These are phyloP conservation scores for Antedon mediterranea DNA, from an alignment of 53 echinoderm and acorn worm species.

Conservation along the genomic window DNA sequence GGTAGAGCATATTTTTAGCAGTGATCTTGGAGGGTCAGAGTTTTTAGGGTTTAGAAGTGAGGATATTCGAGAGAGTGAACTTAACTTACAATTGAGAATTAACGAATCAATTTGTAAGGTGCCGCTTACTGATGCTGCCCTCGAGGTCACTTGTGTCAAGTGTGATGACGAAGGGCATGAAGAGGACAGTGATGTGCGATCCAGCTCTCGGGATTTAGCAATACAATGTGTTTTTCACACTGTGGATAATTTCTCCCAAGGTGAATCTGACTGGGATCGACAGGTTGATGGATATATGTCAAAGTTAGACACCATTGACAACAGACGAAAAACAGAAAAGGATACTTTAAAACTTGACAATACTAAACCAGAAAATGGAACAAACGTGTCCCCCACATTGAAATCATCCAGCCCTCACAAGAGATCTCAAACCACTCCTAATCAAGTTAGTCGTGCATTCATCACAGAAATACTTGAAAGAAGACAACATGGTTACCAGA, in stretches of 20 bases:
- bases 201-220: conserved; percentile 36
- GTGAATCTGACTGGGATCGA: conserved; percentile 87
- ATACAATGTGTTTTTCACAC: conserved; percentile 58
- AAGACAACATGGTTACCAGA: background rate
- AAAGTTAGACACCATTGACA: conserved; percentile 37
- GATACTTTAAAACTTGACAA: background rate
- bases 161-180: conserved; percentile 22
- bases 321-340: background rate
- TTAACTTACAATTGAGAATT: conserved; percentile 20
- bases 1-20: conserved; percentile 34
- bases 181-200: conserved; percentile 21
- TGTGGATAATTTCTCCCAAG: conserved; percentile 79
- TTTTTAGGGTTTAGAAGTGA: conserved; percentile 65
- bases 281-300: conserved; percentile 67
- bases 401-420: background rate
- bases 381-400: background rate
- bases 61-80: conserved; percentile 53
- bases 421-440: background rate
- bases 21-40: conserved; percentile 40
- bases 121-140: conserved; percentile 57
- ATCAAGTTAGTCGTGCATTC: background rate
- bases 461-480: background rate
- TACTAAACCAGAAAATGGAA: background rate
- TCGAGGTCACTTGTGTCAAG: conserved; percentile 58
- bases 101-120: conserved; percentile 8